Base-by-base conservation (phyloP, 1,140 invertebrate species). In the Drosophila pruinosa region DNA sequence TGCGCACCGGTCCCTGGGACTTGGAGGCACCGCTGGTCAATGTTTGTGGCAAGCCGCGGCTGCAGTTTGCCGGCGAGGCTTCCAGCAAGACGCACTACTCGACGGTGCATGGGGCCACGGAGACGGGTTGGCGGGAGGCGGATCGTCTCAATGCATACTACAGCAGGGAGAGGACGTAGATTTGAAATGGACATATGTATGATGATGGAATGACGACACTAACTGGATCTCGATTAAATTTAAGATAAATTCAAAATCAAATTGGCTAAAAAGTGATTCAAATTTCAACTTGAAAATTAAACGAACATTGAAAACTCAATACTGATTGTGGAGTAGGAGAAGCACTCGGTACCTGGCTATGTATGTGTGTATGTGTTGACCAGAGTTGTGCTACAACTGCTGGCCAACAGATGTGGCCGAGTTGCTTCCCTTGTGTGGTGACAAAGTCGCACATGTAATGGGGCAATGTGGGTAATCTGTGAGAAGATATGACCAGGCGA, bases 101-200 rank as follows among this genome's bases (percentile, higher is more conserved):
- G 6, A 96, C 95, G 0, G 96, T 96, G 2, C 96, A 97, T 89
- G 96, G 96, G 10, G 97, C 96, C 0, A 92, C 97, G 1, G 94
- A 95, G 90, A 93, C 94, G 17, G 96, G 96, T 0, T 95, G 94
- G 91, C 92, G 95, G 56, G 96, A 97, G 91, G 96, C 96, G 7
- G 93, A 96, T 24, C 78, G 90, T 3, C 54, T 91, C 5, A 74
- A 77, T 19, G 57, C 22, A 1, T 89, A 62, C 38, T 90, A 90
- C 52, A 57, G 53, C 1, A 19, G 62, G 4, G 26, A 45, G 1
- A 34, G 0, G 22, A 7, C 10, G 15, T 1, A 8, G 4, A 43
- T 47, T 26, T 47, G 6, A 47, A 26, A 8, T 19, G 17, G 39
- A 0, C 38, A 45, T 4, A 6, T 22, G 4, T 0, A 21, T 47